Percentiles rank a stretch among this genome's conserved stretches.
Conservation (phyloP, 1,140 invertebrate species). For the Tetragonula clypearis region DNA sequence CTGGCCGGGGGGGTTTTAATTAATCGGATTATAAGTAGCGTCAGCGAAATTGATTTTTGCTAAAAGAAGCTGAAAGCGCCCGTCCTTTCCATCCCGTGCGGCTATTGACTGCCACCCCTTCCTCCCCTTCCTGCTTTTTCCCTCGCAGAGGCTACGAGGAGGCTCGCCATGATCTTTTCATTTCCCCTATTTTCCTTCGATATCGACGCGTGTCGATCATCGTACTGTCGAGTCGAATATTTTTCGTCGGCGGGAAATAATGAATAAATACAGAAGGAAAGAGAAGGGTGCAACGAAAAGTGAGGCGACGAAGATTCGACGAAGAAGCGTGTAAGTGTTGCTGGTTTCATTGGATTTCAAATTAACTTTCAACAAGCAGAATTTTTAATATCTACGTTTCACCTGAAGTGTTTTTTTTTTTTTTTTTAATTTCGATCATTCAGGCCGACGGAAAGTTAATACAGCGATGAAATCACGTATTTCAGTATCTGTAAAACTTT, state of each 20-base stretch:
- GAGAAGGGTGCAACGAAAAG: neutral
- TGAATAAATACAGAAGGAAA: neutral
- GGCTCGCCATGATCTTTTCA: constrained; percentile 3
- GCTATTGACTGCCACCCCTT: constrained; percentile 42
- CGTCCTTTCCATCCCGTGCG: constrained; percentile 2
- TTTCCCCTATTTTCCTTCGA: neutral
- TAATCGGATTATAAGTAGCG: constrained; percentile 59
- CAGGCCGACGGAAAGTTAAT: neutral
- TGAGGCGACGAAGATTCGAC: too few species aligned
- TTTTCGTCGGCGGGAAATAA: neutral
- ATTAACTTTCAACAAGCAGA: too few species aligned
- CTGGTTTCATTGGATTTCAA: too few species aligned
- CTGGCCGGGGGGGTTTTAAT: constrained; percentile 38
- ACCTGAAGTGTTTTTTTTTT: neutral
- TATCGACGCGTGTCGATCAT: neutral
- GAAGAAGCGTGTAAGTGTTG: too few species aligned
- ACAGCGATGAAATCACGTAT: neutral
- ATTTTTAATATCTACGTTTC: neutral
- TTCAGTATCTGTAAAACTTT: neutral
- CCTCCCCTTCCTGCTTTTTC: constrained; percentile 3
- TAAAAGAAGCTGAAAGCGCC: constrained; percentile 50
- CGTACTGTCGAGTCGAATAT: neutral
- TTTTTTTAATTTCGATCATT: neutral
- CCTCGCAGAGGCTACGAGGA: constrained; percentile 34
- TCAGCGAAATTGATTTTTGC: constrained; percentile 59